phyloP scores from a whole-genome alignment of 2,888 invertebrate species.

The Hydroisotoma schaefferi region DNA sequence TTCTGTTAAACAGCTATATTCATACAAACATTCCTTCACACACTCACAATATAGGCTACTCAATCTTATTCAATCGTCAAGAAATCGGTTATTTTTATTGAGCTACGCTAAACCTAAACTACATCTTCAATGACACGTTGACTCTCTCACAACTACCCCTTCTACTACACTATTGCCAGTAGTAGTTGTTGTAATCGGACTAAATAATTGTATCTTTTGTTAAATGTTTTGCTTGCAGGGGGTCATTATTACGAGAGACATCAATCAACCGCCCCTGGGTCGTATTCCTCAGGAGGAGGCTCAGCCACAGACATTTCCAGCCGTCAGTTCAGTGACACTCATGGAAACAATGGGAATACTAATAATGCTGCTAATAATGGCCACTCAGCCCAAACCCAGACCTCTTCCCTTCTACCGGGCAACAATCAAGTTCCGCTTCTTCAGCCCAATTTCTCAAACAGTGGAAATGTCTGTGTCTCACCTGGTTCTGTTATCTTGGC shows the following conservation, averaged over 20 bases:
- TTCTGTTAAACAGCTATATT: too few species aligned
- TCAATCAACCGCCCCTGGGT: constrained; percentile 33
- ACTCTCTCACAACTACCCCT: too few species aligned
- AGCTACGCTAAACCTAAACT: too few species aligned
- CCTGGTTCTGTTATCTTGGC: constrained; percentile 47
- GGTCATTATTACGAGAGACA: constrained; percentile 46
- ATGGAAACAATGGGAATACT: neutral
- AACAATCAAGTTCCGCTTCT: constrained; percentile 25
- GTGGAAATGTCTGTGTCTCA: constrained; percentile 39
- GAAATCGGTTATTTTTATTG: too few species aligned
- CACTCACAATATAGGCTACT: too few species aligned
- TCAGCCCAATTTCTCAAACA: constrained; percentile 2
- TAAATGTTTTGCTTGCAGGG: constrained; percentile 22
- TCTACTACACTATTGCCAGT: too few species aligned
- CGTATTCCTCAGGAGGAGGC: constrained; percentile 16
- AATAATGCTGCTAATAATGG: neutral
- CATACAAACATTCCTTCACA: too few species aligned
- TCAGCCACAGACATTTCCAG: constrained; percentile 16
- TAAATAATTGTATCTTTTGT: too few species aligned
- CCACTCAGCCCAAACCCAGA: neutral
- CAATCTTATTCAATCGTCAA: too few species aligned
- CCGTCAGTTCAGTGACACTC: constrained; percentile 38
- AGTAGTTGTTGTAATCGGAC: too few species aligned
- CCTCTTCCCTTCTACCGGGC: neutral
- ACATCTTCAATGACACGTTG: too few species aligned